A percentile compares a stretch with the other conserved stretches of the same genome.
Conservation (phyloP, 2,797 vertebrate species). For the Telmatherina bonti region DNA sequence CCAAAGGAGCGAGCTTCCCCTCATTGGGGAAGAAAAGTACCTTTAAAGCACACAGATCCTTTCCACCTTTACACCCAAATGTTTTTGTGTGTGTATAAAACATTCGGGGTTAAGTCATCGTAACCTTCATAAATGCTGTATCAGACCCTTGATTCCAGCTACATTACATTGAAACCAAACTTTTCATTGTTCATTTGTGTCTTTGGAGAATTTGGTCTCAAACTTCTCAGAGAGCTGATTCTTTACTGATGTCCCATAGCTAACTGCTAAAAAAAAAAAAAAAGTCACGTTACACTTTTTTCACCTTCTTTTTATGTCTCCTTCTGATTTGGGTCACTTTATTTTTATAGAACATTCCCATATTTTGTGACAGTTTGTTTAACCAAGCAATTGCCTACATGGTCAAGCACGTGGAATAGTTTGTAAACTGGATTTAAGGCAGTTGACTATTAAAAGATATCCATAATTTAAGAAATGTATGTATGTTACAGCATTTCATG, state of each 20-base stretch:
- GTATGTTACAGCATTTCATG: constrained; percentile 20
- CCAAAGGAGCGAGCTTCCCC: constrained; percentile 45
- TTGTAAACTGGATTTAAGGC: constrained; percentile 21
- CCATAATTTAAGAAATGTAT: constrained; percentile 11
- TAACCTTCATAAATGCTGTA: constrained; percentile 28
- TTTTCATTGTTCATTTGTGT: constrained; percentile 15
- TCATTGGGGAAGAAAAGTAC: constrained; percentile 34
- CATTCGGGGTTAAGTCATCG: too few species aligned
- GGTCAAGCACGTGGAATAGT: constrained; percentile 22
- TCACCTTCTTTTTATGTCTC: not conserved
- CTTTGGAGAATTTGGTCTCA: constrained; percentile 7
- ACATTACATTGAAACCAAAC: constrained; percentile 23
- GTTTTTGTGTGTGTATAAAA: too few species aligned
- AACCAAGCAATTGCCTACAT: constrained; percentile 3
- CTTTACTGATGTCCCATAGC: constrained; percentile 2
- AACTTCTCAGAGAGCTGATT: constrained; percentile 13
- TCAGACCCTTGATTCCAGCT: constrained; percentile 12
- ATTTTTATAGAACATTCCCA: constrained; percentile 14
- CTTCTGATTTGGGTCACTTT: constrained; percentile 8
- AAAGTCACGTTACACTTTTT: not conserved
- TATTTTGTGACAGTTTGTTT: constrained; percentile 7
- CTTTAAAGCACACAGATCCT: constrained; percentile 31
- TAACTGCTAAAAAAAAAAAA: too few species aligned
- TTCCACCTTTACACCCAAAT: too few species aligned
- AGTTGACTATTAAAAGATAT: not conserved